Evolutionary conservation across 2,888 invertebrate genomes (phyloP).

Genomic region (Nipponacmea schrenckii): DNA sequence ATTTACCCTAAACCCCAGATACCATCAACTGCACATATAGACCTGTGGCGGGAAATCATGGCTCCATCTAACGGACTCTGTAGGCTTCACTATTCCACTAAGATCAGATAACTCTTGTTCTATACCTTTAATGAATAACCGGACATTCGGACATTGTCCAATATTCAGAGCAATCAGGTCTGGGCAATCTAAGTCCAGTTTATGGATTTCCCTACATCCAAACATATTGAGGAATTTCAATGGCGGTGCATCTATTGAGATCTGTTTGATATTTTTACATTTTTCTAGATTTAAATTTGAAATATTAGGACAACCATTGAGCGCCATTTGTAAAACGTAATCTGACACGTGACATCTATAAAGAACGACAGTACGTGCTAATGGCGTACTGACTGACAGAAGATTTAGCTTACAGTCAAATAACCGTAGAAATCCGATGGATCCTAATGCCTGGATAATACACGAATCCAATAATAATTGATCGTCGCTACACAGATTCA

Average conservation of each 20-base stretch:
- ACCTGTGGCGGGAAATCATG: constrained; percentile 50
- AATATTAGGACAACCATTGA: constrained; percentile 52
- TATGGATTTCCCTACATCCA: constrained; percentile 46
- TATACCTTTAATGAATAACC: constrained; percentile 41
- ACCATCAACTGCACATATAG: constrained; percentile 36
- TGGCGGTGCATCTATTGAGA: constrained; percentile 39
- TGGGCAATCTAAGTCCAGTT: constrained; percentile 47
- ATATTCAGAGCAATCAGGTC: constrained; percentile 50
- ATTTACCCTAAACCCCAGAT: neutral
- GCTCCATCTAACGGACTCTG: constrained; percentile 46
- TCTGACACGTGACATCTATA: constrained; percentile 53
- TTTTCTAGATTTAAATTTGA: constrained; percentile 54
- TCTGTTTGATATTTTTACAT: constrained; percentile 42
- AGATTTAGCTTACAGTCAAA: constrained; percentile 55
- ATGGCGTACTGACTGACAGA: constrained; percentile 47
- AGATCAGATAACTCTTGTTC: constrained; percentile 40
- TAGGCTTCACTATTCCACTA: constrained; percentile 40
- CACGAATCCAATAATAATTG: constrained; percentile 51
- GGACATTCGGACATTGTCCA: constrained; percentile 51
- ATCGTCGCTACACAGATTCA: constrained; percentile 55
- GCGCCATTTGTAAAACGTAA: constrained; percentile 54
- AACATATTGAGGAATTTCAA: constrained; percentile 53
- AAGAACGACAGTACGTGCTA: constrained; percentile 50
- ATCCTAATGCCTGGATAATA: constrained; percentile 49
- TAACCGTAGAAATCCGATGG: constrained; percentile 50